These are phyloP conservation scores for Malurus splendens DNA, from an alignment of 2,797 vertebrate species.

Conservation along the genomic window DNA sequence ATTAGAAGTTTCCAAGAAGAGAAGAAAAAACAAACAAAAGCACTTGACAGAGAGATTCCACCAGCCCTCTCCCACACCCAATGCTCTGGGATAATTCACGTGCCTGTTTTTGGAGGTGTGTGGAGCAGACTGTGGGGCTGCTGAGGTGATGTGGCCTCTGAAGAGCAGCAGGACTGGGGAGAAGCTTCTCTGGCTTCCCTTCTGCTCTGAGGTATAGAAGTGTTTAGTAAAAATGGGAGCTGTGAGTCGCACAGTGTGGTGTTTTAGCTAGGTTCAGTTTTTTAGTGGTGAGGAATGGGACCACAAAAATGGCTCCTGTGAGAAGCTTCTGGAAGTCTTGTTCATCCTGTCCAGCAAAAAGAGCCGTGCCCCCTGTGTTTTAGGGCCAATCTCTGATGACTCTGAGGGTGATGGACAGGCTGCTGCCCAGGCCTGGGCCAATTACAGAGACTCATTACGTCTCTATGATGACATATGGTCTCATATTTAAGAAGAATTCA, in stretches of 20 bases:
- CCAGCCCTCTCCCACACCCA: rapidly evolving
- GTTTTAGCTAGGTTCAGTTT: no score
- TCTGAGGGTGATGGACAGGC: no score
- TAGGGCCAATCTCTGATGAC: no score
- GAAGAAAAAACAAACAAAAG: neutral
- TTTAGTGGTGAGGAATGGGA: no score
- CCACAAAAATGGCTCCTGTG: no score
- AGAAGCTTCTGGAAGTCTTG: no score
- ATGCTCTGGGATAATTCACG: neutral
- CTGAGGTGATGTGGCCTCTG: rapidly evolving
- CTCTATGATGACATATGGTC: no score
- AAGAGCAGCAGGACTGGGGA: neutral
- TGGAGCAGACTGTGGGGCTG: neutral
- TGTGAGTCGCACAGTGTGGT: neutral
- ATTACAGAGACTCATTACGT: no score
- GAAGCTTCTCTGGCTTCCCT: neutral
- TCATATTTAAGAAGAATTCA: no score
- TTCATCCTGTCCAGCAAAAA: no score
- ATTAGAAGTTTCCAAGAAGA: neutral
- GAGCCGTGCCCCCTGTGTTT: no score
- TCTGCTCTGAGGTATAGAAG: neutral
- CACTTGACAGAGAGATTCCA: neutral
- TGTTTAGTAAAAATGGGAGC: rapidly evolving
- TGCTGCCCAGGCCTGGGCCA: no score
- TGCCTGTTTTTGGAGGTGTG: rapidly evolving